Evolutionary conservation across 2,888 invertebrate species (phyloP).

Genomic region (Parthenolecanium corni): DNA sequence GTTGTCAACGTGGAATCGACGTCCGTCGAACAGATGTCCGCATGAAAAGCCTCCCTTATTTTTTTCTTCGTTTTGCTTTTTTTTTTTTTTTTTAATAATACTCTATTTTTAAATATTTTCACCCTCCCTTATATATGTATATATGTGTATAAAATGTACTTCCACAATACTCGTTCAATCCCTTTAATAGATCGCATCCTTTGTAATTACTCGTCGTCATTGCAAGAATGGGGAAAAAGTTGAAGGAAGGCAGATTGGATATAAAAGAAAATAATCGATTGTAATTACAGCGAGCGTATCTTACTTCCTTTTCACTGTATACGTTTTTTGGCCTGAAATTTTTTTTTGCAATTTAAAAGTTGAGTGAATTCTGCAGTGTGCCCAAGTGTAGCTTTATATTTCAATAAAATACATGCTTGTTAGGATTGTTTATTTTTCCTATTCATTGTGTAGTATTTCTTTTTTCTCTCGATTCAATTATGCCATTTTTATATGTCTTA

Average conservation of each 20-base stretch:
- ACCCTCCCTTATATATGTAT: background rate
- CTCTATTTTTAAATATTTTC: slow-evolving; percentile 23
- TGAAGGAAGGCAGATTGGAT: background rate
- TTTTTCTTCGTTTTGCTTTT: background rate
- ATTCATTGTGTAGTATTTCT: too few relatives aligned
- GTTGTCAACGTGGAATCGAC: slow-evolving; percentile 20
- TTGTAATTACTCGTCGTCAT: slow-evolving; percentile 18
- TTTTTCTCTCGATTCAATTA: too few relatives aligned
- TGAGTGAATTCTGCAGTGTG: too few relatives aligned
- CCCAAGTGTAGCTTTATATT: too few relatives aligned
- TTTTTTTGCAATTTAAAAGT: too few relatives aligned
- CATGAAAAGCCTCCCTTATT: background rate
- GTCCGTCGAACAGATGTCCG: slow-evolving; percentile 21
- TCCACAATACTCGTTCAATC: slow-evolving; percentile 15
- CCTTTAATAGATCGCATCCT: slow-evolving; percentile 25
- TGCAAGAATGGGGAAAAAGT: background rate
- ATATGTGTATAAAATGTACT: too few relatives aligned
- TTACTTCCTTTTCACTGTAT: too few relatives aligned
- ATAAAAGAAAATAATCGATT: slow-evolving; percentile 21
- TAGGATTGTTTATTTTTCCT: too few relatives aligned
- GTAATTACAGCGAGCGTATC: slow-evolving; percentile 4
- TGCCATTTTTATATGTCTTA: too few relatives aligned
- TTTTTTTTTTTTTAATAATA: slow-evolving; percentile 1
- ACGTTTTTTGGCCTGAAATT: too few relatives aligned
- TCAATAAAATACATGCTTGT: too few relatives aligned